Evolutionary conservation across 2,888 invertebrate genomes (phyloP).

Genomic region (Drosophila aldrichi): DNA sequence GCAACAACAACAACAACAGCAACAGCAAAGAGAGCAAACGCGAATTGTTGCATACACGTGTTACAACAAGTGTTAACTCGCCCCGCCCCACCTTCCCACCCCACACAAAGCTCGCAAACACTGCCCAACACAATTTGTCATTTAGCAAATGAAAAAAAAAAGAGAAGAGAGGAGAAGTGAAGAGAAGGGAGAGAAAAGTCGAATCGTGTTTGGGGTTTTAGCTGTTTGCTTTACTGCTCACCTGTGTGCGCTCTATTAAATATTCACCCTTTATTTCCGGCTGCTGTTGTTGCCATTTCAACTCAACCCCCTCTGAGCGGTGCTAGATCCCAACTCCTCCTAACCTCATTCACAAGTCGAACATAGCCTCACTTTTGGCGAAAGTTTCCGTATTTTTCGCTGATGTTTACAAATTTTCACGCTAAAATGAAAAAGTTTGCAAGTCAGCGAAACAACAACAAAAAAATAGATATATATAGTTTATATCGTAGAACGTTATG

Average conservation of each 20-base stretch:
- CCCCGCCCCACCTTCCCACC: neutral
- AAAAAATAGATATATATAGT: constrained; percentile 12
- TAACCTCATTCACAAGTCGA: constrained; percentile 20
- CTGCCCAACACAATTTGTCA: constrained; percentile 69
- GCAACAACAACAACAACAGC: neutral
- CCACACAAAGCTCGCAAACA: neutral
- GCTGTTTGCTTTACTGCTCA: constrained; percentile 32
- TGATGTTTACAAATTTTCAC: constrained; percentile 79
- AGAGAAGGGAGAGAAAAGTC: constrained; percentile 11
- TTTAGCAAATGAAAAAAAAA: constrained; percentile 55
- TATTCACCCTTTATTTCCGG: constrained; percentile 69
- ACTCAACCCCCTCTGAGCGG: neutral
- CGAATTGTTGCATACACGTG: constrained; percentile 40
- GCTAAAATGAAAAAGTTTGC: constrained; percentile 73
- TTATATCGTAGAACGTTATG: constrained; percentile 22
- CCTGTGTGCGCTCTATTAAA: constrained; percentile 67
- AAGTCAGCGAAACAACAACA: constrained; percentile 40
- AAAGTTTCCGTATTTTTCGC: constrained; percentile 62
- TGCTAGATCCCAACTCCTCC: neutral
- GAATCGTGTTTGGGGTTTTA: constrained; percentile 14
- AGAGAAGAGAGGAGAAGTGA: neutral
- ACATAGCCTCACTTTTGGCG: constrained; percentile 30
- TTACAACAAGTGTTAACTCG: constrained; percentile 72
- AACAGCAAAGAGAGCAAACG: constrained; percentile 4
- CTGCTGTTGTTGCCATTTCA: constrained; percentile 2